These are phyloP conservation scores for Acestrorhynchus altus DNA, from an alignment of 2,797 vertebrate species.

Conservation along the genomic window DNA sequence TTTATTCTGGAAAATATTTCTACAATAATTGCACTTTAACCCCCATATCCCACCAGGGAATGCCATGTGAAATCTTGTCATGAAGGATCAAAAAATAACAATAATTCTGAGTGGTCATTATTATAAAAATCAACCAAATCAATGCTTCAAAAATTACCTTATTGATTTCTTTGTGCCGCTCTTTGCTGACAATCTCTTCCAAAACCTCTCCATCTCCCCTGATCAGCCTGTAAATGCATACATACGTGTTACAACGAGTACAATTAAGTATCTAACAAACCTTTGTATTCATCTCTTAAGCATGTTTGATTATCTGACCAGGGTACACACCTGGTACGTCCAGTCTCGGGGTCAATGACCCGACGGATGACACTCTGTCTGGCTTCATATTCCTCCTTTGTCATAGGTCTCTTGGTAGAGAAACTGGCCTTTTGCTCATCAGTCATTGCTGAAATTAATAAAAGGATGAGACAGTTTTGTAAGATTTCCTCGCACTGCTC, in stretches of 20 bases:
- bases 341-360: slow-evolving; percentile 90
- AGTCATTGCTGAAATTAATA: slow-evolving; percentile 82
- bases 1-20: no score
- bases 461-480: no score
- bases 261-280: neutral
- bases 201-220: slow-evolving; percentile 95
- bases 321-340: slow-evolving; percentile 85
- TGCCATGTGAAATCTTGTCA: neutral
- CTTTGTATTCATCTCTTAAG: neutral
- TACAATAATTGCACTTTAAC: no score
- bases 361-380: slow-evolving; percentile 91
- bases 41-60: neutral
- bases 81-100: neutral
- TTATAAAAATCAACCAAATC: no score
- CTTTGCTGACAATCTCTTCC: slow-evolving; percentile 94
- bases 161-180: slow-evolving; percentile 93
- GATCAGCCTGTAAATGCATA: slow-evolving; percentile 81
- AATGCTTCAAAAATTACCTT: no score
- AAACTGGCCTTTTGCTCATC: slow-evolving; percentile 96
- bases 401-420: slow-evolving; percentile 93
- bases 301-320: neutral
- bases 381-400: slow-evolving; percentile 96
- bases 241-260: neutral
- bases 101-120: no score
- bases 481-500: no score